Percentiles rank a stretch among this genome's conserved stretches.
phyloP scores from a whole-genome alignment of 2,888 invertebrate genomes.

The Lasioglossum leucozonium region DNA sequence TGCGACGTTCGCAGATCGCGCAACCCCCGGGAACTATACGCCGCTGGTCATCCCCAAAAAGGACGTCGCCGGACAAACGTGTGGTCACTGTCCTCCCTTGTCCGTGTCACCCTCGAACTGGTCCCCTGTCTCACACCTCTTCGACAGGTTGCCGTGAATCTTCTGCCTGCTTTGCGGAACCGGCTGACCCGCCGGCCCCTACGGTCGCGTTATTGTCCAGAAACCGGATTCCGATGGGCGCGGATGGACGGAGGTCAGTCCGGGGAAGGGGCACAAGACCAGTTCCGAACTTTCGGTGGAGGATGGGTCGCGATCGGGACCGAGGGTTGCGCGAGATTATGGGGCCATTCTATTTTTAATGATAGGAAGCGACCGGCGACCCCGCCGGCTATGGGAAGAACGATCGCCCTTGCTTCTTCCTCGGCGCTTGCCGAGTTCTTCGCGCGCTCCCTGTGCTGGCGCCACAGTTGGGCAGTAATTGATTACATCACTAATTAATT shows the following conservation, averaged over 20 bases:
- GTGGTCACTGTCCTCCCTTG: constrained; percentile 71
- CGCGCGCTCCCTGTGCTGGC: too few species aligned
- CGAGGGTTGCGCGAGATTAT: constrained; percentile 17
- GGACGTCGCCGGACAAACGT: constrained; percentile 62
- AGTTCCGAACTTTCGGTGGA: constrained; percentile 35
- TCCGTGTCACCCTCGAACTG: constrained; percentile 19
- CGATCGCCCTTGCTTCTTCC: neutral
- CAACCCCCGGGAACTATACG: constrained; percentile 69
- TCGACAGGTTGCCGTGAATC: constrained; percentile 67
- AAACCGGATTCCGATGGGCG: constrained; percentile 62
- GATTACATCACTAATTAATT: too few species aligned
- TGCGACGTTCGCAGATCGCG: constrained; percentile 52
- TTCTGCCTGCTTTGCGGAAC: constrained; percentile 56
- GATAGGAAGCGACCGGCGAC: neutral
- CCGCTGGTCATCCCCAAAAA: constrained; percentile 78
- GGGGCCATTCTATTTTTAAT: constrained; percentile 7
- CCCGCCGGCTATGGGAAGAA: neutral
- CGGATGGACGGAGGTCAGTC: constrained; percentile 35
- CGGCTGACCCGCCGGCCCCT: constrained; percentile 61
- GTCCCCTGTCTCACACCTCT: constrained; percentile 57
- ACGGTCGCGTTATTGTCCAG: constrained; percentile 60
- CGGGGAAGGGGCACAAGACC: constrained; percentile 30
- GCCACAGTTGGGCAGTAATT: too few species aligned
- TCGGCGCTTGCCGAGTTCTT: neutral
- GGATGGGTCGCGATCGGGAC: neutral